Conservation (phyloP, 1,140 invertebrate genomes). For the Brachionus angularis region DNA sequence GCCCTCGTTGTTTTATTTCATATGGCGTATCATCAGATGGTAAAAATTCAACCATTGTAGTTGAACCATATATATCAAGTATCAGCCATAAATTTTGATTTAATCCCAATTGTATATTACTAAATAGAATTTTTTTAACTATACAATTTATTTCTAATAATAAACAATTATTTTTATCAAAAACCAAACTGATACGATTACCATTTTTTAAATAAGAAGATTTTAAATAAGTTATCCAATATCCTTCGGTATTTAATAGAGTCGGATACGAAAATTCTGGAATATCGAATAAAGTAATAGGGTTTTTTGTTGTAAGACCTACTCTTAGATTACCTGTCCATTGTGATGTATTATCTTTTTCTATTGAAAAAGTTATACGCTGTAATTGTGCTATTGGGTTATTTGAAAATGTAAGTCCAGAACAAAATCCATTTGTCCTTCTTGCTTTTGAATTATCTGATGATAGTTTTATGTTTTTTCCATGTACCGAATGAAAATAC, state of each 20-base stretch:
- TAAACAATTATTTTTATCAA: slow-evolving; percentile 51
- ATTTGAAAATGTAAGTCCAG: slow-evolving; percentile 28
- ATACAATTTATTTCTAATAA: slow-evolving; percentile 57
- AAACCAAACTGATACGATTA: slow-evolving; percentile 52
- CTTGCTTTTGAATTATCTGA: neutral
- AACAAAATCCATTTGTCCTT: neutral
- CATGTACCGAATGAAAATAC: slow-evolving; percentile 43
- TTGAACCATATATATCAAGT: slow-evolving; percentile 56
- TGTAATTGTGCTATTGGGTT: neutral
- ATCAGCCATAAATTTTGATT: slow-evolving; percentile 54
- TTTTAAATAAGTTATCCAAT: slow-evolving; percentile 53
- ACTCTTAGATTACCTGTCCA: slow-evolving; percentile 58
- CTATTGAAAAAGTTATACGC: slow-evolving; percentile 47
- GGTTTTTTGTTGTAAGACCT: slow-evolving; percentile 55
- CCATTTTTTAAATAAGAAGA: slow-evolving; percentile 49
- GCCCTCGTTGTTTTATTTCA: slow-evolving; percentile 57
- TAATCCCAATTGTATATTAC: slow-evolving; percentile 48
- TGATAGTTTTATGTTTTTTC: slow-evolving; percentile 30
- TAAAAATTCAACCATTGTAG: neutral
- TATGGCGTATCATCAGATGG: slow-evolving; percentile 49
- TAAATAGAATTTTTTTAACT: slow-evolving; percentile 54
- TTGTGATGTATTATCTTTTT: slow-evolving; percentile 48
- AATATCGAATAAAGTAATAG: slow-evolving; percentile 48
- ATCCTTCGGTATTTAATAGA: slow-evolving; percentile 52
- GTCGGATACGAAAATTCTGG: slow-evolving; percentile 55